Conservation (phyloP, 2,113 vertebrate species). For the Serranochromis macrocephalus region DNA sequence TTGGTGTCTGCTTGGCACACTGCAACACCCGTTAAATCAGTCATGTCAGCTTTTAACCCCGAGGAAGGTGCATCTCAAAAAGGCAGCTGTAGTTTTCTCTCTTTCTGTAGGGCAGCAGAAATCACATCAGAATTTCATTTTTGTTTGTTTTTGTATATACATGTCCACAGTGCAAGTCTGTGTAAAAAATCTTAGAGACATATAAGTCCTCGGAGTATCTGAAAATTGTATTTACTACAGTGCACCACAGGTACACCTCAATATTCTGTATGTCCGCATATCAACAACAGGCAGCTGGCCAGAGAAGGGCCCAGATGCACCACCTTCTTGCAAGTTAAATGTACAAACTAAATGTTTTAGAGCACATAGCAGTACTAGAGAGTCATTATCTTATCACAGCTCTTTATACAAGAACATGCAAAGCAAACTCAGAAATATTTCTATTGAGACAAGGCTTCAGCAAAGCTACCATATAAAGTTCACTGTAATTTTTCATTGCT, state of each 20-base stretch:
- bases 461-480: not conserved
- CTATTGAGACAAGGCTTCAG: not conserved
- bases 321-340: not conserved
- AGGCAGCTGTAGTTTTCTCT: not conserved
- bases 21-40: constrained; percentile 34
- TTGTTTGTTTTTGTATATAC: constrained; percentile 1
- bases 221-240: not conserved
- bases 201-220: not conserved
- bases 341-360: not conserved
- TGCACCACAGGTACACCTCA: not conserved
- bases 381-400: not conserved
- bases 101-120: not conserved
- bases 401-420: not conserved
- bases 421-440: not conserved
- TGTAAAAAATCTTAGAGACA: not conserved
- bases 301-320: not conserved
- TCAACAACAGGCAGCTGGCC: not conserved
- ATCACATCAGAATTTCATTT: not conserved
- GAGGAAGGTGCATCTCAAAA: not conserved
- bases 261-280: not conserved
- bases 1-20: not conserved
- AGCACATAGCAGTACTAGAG: not conserved
- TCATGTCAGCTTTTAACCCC: constrained; percentile 14
- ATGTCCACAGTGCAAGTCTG: not conserved
- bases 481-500: not conserved